Evolutionary conservation across 2,888 invertebrate genomes (phyloP), one percentile per base, ranked within the genome.

Genomic region (Lumbricus terrestris): DNA sequence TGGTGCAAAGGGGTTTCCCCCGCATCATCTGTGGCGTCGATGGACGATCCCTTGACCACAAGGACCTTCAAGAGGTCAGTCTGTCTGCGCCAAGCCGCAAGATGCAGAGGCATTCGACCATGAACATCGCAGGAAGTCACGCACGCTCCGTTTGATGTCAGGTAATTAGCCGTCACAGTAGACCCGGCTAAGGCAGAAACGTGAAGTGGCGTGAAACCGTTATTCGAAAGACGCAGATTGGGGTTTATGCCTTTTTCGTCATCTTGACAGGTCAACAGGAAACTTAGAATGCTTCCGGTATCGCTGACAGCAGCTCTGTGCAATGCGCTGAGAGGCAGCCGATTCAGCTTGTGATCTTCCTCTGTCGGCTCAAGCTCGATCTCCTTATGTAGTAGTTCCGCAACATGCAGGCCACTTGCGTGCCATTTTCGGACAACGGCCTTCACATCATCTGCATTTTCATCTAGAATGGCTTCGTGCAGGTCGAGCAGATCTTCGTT

Each of bases 381-480:
- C 90, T 92, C 91, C n/a, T n/a, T 47, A 29, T 69, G 82, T 8
- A 88, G 38, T n/a, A 90, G 90, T 34, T n/a, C 85, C 18, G n/a
- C 33, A 38, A 90, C n/a, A n/a, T 11, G 11, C 29, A 69, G 69
- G 69, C 69, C 69, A 69, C 69, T 69, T 69, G 69, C 69, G 29
- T 69, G 69, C 69, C 69, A 88, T 15, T 88, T 88, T 16, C 35
- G n/a, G 40, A 92, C 69, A 42, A 92, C 82, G 35, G 89, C 90
- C 88, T 91, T 85, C 37, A 92, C 91, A 16, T 89, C 91, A 47
- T 91, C 91, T 40, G 91, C 92, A 37, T 91, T 91, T 82, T 89
- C 89, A 35, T 91, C 92, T 90, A 91, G 82, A 16, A 92, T 91
- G 85, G 90, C 92, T 89, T 92, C 92, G 54, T 92, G 92, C 6